phyloP scores from a whole-genome alignment of 2,888 invertebrate genomes.

The Tupiocoris notatus region DNA sequence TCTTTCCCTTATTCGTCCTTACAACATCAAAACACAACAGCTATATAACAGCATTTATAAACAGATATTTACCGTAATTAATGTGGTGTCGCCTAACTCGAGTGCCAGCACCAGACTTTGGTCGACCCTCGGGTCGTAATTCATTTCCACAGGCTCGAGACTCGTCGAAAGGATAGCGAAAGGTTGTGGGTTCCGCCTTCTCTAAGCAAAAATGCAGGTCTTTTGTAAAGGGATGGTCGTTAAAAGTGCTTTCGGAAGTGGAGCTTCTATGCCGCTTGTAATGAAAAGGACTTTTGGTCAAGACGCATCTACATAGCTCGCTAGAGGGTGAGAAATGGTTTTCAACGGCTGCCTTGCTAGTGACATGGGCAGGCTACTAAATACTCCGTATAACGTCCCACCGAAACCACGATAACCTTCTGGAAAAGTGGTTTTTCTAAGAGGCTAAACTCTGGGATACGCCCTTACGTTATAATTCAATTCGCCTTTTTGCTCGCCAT shows the following conservation, averaged over 20 bases:
- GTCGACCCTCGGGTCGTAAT: constrained; percentile 4
- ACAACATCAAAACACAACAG: too few relatives aligned
- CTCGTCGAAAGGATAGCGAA: not conserved
- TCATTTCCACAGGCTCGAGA: constrained; percentile 20
- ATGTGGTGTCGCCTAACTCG: constrained; percentile 22
- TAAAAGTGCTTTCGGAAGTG: not conserved
- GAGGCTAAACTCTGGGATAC: not conserved
- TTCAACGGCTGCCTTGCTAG: constrained; percentile 6
- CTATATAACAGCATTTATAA: constrained; percentile 38
- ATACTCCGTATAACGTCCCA: constrained; percentile 12
- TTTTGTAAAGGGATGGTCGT: constrained; percentile 7
- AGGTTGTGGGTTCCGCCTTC: not conserved
- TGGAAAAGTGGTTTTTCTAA: not conserved
- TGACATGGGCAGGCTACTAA: constrained; percentile 31
- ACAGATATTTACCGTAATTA: constrained; percentile 40
- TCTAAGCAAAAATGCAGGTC: constrained; percentile 12
- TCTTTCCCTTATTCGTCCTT: too few relatives aligned
- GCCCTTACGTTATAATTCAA: not conserved
- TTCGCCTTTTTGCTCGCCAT: not conserved
- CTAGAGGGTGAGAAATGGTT: constrained; percentile 31
- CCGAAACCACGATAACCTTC: not conserved
- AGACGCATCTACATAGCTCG: constrained; percentile 40
- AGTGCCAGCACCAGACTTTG: constrained; percentile 25
- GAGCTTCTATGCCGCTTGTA: constrained; percentile 20
- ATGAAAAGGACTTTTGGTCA: constrained; percentile 41